phyloP scores from a whole-genome alignment of 2,113 vertebrate genomes.

The Hyperoodon ampullatus region DNA sequence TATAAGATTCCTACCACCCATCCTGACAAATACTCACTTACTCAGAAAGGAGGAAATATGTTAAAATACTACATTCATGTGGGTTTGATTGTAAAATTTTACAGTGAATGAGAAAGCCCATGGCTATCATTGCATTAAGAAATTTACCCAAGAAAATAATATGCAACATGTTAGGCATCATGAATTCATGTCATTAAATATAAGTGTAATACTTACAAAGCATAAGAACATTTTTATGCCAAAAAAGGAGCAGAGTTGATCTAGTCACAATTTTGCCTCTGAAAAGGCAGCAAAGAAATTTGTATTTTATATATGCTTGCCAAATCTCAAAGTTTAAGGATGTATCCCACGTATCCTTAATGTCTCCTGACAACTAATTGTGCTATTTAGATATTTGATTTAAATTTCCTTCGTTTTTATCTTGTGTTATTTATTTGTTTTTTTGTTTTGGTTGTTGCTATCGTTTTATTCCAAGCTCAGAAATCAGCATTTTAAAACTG shows the following conservation, averaged over 20 bases:
- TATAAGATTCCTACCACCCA: neutral
- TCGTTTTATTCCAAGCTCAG: neutral
- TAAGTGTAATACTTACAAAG: slow-evolving; percentile 26
- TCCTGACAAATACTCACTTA: slow-evolving; percentile 4
- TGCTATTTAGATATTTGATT: neutral
- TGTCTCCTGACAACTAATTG: neutral
- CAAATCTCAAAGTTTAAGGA: slow-evolving; percentile 9
- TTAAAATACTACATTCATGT: neutral
- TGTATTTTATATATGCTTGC: neutral
- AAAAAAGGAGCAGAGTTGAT: neutral
- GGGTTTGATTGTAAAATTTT: slow-evolving; percentile 25
- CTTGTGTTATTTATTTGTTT: neutral
- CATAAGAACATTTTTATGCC: neutral
- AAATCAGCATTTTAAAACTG: slow-evolving; percentile 22
- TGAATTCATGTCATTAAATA: slow-evolving; percentile 6
- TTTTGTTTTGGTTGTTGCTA: neutral
- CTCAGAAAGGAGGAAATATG: slow-evolving; percentile 24
- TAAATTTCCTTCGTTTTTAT: neutral
- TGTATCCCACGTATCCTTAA: neutral
- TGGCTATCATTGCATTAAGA: neutral
- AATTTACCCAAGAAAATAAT: slow-evolving; percentile 19
- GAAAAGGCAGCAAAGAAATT: slow-evolving; percentile 18
- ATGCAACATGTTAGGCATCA: neutral
- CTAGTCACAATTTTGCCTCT: neutral
- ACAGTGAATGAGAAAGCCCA: neutral